phyloP scores from a whole-genome alignment of 1,140 invertebrate genomes.

The Gyrodactylus bullatarudis region DNA sequence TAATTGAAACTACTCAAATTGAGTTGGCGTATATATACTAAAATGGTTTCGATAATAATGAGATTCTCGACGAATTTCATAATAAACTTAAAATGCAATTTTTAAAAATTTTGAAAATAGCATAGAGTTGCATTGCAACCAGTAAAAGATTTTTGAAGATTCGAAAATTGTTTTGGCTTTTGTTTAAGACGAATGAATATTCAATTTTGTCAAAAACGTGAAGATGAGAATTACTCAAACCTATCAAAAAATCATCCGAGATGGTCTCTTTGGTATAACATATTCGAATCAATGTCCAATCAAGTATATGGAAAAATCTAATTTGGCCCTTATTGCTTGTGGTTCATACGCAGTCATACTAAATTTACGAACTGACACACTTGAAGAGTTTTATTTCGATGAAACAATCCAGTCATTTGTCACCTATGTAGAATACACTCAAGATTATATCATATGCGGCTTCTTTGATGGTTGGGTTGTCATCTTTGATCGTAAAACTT shows the following conservation, averaged over 20 bases:
- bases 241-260: not conserved
- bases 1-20: too few species aligned
- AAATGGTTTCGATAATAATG: too few species aligned
- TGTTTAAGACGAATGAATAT: too few species aligned
- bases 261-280: not conserved
- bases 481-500: not conserved
- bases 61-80: too few species aligned
- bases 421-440: not conserved
- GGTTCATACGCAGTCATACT: not conserved
- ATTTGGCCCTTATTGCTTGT: not conserved
- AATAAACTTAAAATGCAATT: too few species aligned
- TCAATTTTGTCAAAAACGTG: not conserved
- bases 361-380: not conserved
- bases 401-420: not conserved
- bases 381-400: not conserved
- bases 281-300: not conserved
- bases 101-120: too few species aligned
- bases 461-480: not conserved
- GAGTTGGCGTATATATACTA: too few species aligned
- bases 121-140: too few species aligned
- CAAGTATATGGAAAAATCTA: not conserved
- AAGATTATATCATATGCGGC: not conserved
- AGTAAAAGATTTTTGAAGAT: too few species aligned
- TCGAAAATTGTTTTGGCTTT: too few species aligned
- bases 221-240: not conserved